Evolutionary conservation across 1,140 invertebrate species (phyloP), one percentile per base, ranked within the genome.

Genomic region (Drosophila pseudoobscura): DNA sequence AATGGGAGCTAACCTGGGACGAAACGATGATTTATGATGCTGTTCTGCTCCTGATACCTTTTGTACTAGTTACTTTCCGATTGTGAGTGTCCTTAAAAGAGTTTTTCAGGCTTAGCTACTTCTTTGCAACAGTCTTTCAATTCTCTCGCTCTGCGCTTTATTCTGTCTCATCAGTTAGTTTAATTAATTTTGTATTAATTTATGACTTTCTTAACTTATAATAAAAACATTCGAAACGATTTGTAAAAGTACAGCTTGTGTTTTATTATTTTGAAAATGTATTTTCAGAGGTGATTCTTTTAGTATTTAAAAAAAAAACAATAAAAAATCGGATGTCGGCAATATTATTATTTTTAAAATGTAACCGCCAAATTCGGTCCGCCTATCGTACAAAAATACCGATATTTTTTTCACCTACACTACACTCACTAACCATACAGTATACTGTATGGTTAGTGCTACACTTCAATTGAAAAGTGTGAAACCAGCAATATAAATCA

Each of bases 111-210:
- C 52, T 68, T 50, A 43, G 49, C 41, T 75, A 53, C 60, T 70
- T 75, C 20, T 61, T 71, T 75, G 62, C 87, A 85, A 87, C 64
- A 58, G 43, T 53, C 64, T 70, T 65, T 54, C 74, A 52, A 61
- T 41, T 78, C 46, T 66, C 51, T 75, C 41, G 58, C 60, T 55
- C 57, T 63, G 35, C 11, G 35, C 58, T 73, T 53, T 63, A 46
- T 52, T 69, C 46, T 74, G 70, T 71, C 64, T 77, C 78, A 82
- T 65, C 74, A 78, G 54, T 63, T 80, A 85, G 80, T 68, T 68
- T 84, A 84, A 84, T 84, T 85, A 85, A 87, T 77, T 87, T 85
- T 87, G 80, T 85, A 85, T 87, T 85, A 85, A 85, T 85, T 85
- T 85, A 85, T 85, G 74, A 87, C 78, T 80, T 80, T 70, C 53